Conservation (phyloP, 35 echinoderm and acorn worm genomes). For the Chiridota heheva region DNA sequence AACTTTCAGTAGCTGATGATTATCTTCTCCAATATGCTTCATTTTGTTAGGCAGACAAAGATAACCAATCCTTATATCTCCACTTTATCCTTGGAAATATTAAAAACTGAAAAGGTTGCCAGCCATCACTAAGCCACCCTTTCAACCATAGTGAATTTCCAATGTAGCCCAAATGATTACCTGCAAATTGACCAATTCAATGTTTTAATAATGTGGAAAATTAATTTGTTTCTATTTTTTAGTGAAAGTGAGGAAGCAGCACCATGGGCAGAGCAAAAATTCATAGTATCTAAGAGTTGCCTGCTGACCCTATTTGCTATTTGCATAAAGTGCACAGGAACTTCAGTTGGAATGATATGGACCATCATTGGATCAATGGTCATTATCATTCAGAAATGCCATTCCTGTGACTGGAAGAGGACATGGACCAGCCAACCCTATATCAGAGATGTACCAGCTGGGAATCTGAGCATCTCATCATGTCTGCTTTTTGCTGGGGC, state of each 20-base stretch:
- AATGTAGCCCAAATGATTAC: too few species aligned
- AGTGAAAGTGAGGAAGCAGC: constrained; percentile 11
- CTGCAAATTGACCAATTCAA: too few species aligned
- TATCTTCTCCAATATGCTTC: too few species aligned
- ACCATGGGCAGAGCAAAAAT: constrained; percentile 12
- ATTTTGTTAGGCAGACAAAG: too few species aligned
- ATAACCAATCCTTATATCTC: too few species aligned
- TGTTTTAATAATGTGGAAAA: neutral
- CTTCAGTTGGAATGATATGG: neutral
- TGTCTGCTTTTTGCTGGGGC: constrained; percentile 44
- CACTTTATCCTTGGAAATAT: too few species aligned
- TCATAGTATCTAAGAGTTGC: neutral
- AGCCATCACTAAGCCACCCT: too few species aligned
- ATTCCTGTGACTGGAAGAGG: neutral
- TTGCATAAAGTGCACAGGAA: neutral
- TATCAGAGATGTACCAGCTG: constrained; percentile 25
- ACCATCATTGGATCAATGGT: constrained; percentile 14
- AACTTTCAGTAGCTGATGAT: too few species aligned
- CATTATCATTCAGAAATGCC: neutral
- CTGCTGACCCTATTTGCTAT: neutral
- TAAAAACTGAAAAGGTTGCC: too few species aligned
- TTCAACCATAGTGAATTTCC: too few species aligned
- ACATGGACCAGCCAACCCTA: constrained; percentile 45
- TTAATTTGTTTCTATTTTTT: neutral
- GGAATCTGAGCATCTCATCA: constrained; percentile 35